Evolutionary conservation across 2,113 vertebrate genomes (phyloP).

Genomic region (Meleagris gallopavo): DNA sequence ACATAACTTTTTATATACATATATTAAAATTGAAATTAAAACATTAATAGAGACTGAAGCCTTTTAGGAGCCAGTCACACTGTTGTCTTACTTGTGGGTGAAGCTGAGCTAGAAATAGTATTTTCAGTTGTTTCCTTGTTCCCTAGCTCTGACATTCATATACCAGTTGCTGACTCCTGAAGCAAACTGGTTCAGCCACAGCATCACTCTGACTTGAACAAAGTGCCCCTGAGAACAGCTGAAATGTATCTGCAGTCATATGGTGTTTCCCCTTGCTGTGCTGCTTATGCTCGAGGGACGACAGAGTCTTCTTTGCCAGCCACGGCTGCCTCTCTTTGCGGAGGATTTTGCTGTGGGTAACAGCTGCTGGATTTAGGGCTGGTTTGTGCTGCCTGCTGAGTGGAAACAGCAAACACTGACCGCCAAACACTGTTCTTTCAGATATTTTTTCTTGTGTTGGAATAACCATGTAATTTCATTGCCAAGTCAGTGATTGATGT

Average conservation of each 20-base stretch:
- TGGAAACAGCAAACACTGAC: background rate
- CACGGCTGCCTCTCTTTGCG: background rate
- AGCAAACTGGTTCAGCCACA: background rate
- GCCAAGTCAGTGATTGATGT: background rate
- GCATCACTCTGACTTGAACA: background rate
- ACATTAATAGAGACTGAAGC: background rate
- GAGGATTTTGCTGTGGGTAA: background rate
- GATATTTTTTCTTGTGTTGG: background rate
- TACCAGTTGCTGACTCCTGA: background rate
- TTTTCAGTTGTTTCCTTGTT: background rate
- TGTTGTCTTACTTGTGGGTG: background rate
- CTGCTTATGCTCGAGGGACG: background rate
- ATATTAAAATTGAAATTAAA: background rate
- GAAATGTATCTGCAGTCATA: background rate
- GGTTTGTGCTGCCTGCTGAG: background rate
- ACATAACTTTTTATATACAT: background rate
- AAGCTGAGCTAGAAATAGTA: background rate
- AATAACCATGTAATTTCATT: background rate
- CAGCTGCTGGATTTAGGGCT: background rate
- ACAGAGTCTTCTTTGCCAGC: background rate
- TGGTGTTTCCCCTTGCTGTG: background rate
- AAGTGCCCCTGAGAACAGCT: background rate
- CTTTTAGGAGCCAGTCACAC: slow-evolving; percentile 9
- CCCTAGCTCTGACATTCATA: background rate
- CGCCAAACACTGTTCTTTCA: background rate